These are phyloP conservation scores for Sylvietta virens DNA, from an alignment of 2,113 vertebrate species.

Conservation along the genomic window DNA sequence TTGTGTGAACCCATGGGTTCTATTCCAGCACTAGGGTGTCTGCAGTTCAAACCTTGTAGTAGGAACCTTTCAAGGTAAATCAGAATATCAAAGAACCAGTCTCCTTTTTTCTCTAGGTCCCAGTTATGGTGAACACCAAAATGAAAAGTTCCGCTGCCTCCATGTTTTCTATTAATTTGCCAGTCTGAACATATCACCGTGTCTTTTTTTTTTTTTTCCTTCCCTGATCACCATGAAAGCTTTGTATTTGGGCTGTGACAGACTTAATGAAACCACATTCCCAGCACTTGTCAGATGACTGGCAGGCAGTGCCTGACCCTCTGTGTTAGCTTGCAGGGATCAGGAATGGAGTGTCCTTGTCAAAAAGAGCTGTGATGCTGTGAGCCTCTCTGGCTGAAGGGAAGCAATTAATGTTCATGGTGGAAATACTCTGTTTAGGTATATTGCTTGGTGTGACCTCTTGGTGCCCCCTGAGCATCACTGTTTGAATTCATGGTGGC, in stretches of 20 bases:
- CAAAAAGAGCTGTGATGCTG: not conserved
- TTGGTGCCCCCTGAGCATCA: not conserved
- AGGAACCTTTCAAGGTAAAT: not conserved
- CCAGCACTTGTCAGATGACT: not conserved
- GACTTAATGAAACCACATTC: not conserved
- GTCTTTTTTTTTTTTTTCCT: too few species aligned
- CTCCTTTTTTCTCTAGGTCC: not conserved
- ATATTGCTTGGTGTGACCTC: not conserved
- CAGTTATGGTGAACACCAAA: not conserved
- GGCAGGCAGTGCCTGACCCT: not conserved
- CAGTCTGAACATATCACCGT: not conserved
- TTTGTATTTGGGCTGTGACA: not conserved
- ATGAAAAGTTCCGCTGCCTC: not conserved
- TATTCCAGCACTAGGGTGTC: not conserved
- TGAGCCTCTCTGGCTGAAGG: not conserved
- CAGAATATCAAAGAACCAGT: not conserved
- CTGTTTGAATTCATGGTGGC: not conserved
- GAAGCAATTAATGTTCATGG: not conserved
- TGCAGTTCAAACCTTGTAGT: rapidly evolving
- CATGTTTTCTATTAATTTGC: not conserved
- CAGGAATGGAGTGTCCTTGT: not conserved
- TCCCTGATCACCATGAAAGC: not conserved
- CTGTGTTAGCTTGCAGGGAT: not conserved
- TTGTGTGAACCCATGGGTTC: not conserved
- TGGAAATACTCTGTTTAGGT: not conserved